Evolutionary conservation across 2,797 vertebrate species (phyloP).

Genomic region (Stomatorhinus walkeri): DNA sequence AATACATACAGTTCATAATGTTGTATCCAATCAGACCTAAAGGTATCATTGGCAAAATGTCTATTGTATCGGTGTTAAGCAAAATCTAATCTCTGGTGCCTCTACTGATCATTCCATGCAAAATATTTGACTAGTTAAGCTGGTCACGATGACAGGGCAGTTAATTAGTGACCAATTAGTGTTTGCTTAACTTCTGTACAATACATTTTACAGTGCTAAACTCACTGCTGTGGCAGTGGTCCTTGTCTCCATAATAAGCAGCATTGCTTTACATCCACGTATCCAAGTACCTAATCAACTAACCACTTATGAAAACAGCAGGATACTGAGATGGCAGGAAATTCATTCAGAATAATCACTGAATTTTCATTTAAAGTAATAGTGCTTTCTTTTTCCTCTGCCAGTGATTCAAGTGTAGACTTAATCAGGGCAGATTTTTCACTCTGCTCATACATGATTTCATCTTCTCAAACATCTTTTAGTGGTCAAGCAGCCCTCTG

Average conservation of each 20-base stretch:
- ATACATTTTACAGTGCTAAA: not conserved
- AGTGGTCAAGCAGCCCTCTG: not conserved
- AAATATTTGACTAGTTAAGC: not conserved
- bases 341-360: not conserved
- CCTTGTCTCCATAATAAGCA: not conserved
- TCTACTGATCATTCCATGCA: not conserved
- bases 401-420: not conserved
- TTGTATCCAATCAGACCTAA: not conserved
- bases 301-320: not conserved
- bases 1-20: not conserved
- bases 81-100: not conserved
- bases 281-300: not conserved
- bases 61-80: not conserved
- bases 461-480: not conserved
- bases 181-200: not conserved
- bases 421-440: not conserved
- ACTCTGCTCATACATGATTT: not conserved
- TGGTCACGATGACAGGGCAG: no score
- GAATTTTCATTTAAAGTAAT: not conserved
- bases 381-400: not conserved
- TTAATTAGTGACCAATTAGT: not conserved
- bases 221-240: not conserved
- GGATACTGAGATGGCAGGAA: not conserved
- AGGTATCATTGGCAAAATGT: not conserved
- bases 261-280: not conserved